Evolutionary conservation across 2,888 invertebrate species (phyloP).

Genomic region (Lapara coniferarum): DNA sequence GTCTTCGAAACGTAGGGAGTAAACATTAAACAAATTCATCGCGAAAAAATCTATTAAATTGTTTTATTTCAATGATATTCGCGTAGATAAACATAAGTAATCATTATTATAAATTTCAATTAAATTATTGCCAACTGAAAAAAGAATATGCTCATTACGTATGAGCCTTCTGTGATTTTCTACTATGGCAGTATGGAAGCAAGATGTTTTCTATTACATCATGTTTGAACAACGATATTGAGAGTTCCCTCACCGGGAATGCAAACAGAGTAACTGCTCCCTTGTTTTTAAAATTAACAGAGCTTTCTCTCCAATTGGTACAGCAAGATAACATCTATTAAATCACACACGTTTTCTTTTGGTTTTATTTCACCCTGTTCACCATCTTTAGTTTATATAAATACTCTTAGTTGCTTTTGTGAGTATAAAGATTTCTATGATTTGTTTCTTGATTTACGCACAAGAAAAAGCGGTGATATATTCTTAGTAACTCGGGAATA

Average conservation of each 20-base stretch:
- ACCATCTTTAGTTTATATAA: no score
- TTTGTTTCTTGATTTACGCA: no score
- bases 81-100: no score
- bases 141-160: not conserved
- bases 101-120: no score
- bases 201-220: constrained; percentile 68
- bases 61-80: no score
- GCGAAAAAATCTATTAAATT: no score
- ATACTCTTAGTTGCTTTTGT: no score
- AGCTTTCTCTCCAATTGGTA: constrained; percentile 33
- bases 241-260: constrained; percentile 47
- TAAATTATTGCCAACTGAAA: not conserved
- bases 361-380: not conserved
- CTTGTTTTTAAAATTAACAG: constrained; percentile 53
- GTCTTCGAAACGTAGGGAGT: no score
- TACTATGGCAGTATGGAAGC: constrained; percentile 36
- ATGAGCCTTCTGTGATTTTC: constrained; percentile 12
- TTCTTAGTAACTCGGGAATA: no score
- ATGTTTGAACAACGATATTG: constrained; percentile 72
- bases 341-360: not conserved
- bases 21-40: no score
- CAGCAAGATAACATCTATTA: constrained; percentile 7
- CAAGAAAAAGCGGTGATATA: no score
- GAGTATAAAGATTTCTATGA: no score
- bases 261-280: constrained; percentile 49